These are phyloP conservation scores for Pseudomyrmex sp. DNA, from an alignment of 1,140 invertebrate genomes.

Conservation along the genomic window DNA sequence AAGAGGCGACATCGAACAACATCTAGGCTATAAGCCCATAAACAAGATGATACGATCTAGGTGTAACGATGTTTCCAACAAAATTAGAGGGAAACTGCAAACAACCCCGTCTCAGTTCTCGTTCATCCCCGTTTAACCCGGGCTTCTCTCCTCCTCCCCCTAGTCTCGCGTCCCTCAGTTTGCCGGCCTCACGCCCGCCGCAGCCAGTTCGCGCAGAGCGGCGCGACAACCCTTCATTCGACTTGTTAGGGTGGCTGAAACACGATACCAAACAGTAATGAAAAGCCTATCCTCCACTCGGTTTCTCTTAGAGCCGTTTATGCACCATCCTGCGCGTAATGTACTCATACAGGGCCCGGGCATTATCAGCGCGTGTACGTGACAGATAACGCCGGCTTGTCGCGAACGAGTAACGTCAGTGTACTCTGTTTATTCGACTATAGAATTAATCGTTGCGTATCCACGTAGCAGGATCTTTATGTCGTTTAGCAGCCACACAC, in stretches of 20 bases:
- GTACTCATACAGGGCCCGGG: conserved; percentile 51
- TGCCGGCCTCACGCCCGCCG: conserved; percentile 36
- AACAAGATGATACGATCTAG: conserved; percentile 81
- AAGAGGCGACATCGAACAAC: conserved; percentile 67
- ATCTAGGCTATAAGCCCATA: conserved; percentile 78
- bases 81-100: conserved; percentile 82
- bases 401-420: conserved; percentile 67
- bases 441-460: conserved; percentile 67
- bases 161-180: conserved; percentile 11
- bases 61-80: conserved; percentile 81
- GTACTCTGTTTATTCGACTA: conserved; percentile 70
- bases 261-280: conserved; percentile 80
- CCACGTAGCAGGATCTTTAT: conserved; percentile 60
- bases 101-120: conserved; percentile 79
- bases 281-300: conserved; percentile 77
- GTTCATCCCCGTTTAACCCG: conserved; percentile 78
- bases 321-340: conserved; percentile 69
- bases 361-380: conserved; percentile 71
- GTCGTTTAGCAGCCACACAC: conserved; percentile 37
- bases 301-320: conserved; percentile 74
- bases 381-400: conserved; percentile 72
- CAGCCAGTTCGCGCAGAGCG: conserved; percentile 70
- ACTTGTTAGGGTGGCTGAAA: conserved; percentile 78
- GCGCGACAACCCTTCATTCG: conserved; percentile 80
- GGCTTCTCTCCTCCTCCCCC: conserved; percentile 30